Evolutionary conservation across 2,113 vertebrate genomes (phyloP), one percentile per base, ranked within the genome.

Genomic region (Sclerurus mexicanus): DNA sequence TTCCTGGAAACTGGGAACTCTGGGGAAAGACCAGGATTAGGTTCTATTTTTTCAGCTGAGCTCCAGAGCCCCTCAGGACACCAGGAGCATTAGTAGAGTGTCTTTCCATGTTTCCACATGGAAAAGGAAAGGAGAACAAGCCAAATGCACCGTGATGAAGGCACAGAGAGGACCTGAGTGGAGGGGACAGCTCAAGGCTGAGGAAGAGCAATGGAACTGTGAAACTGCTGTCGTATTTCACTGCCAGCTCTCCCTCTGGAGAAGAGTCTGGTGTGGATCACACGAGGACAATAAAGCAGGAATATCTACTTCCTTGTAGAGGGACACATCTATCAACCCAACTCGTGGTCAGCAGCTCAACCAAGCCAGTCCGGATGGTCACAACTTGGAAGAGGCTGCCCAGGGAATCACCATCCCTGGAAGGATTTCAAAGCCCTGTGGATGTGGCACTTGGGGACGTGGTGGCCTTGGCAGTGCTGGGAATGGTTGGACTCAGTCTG

Each of bases 271-370:
- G 17, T 15, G 27, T 13, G 62, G 89, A 56, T 9, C 44, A 55
- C 49, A 15, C 3, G 3, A 64, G 49, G 62, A 68, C 14, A 60
- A 6, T 6, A 25, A 49, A 14, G 68, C 73, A 50, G 5, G 18
- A 6, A 13, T 4, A n/a, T 7, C 52, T 8, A 0, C 14, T 49
- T 49, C 12, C 24, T 20, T 1, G 11, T 21, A 42, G 40, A 21
- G 12, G 69, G 21, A 4, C 19, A 24, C 27, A 4, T 22, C 74
- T 12, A 1, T 19, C 47, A 39, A 17, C 10, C 16, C 30, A 35
- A 0, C 74, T 44, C 4, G 0, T 14, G 50, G 35, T 11, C 58
- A 53, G 3, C 14, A 50, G 56, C 62, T 73, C 23, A 11, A 3
- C 23, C 18, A 31, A 37, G 59, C 11, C 15, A 10, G 56, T 21